Conservation (phyloP, 2,113 vertebrate species). For the Phyllostomus hastatus region DNA sequence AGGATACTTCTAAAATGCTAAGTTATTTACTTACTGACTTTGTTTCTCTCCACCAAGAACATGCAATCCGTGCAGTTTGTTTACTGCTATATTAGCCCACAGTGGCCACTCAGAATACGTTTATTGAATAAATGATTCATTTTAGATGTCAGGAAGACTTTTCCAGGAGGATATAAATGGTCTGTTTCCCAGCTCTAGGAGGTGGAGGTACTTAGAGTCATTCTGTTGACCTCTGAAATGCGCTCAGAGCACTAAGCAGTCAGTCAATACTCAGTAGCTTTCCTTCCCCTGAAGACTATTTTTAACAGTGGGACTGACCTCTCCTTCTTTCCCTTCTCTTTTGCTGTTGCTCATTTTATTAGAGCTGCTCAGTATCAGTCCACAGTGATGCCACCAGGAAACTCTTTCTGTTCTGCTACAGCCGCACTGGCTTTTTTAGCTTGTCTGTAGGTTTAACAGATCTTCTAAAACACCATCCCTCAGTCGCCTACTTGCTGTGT, state of each 20-base stretch:
- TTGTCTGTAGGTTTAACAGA: neutral
- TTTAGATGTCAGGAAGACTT: neutral
- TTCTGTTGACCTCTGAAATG: constrained; percentile 30
- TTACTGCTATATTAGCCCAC: neutral
- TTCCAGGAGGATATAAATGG: neutral
- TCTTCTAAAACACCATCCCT: neutral
- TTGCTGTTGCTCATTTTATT: neutral
- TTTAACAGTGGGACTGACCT: neutral
- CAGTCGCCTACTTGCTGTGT: neutral
- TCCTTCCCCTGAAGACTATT: constrained; percentile 24
- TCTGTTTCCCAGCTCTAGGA: neutral
- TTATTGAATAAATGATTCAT: neutral
- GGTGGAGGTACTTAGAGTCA: neutral
- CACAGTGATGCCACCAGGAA: neutral
- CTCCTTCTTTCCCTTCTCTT: neutral
- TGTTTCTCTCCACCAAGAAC: neutral
- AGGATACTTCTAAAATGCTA: neutral
- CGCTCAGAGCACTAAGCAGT: neutral
- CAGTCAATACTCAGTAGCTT: constrained; percentile 28
- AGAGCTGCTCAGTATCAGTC: neutral
- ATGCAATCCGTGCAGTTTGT: neutral
- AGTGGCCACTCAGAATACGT: neutral
- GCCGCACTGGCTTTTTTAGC: neutral
- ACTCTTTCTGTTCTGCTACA: neutral
- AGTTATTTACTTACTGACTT: constrained; percentile 12